Base-by-base conservation (phyloP, 2,888 invertebrate species). In the Caenorhabditis sp. region DNA sequence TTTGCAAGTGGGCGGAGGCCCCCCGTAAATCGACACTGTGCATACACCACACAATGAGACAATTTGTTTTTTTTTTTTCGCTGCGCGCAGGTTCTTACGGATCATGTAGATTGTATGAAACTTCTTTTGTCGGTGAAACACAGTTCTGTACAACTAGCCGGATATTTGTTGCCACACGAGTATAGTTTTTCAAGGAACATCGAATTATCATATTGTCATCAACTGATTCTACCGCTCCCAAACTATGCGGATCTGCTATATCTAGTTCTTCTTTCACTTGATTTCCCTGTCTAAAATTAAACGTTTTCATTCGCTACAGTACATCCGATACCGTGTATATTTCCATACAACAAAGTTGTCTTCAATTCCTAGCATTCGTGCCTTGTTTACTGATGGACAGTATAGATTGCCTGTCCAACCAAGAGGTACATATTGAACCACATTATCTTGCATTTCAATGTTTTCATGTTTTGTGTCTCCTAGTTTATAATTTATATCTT, bases 141-240 rank as follows among this genome's bases (percentile, higher is more conserved):
- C 69, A 69, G n/a, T 69, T 57, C 26, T 69, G 69, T 4, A 65
- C 57, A 21, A 61, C 37, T 1, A 70, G 27, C 21, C 66, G 70
- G 51, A 55, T 21, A 54, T 62, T 65, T 51, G 6, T n/a, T 21
- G 19, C 8, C 4, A 51, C 2, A 4, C 10, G 1, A 1, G 23
- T 21, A 3, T 5, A 1, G 4, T 21, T 51, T 6, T 51, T 21
- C 21, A 51, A 23, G 10, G 21, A 51, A 12, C 21, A 51, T 23
- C 8, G 23, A 21, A n/a, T 2, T 10, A 23, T 51, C 8, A 51
- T 23, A 21, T 51, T 43, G 17, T 43, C 14, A 17, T 51, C 23
- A n/a, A 8, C 23, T 23, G 4, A 8, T 51, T 8, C 21, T 21
- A n/a, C 23, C 3, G 1, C 2, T 51, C 51, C 51, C 6, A 51